Evolutionary conservation across 1,140 invertebrate genomes (phyloP).

Genomic region (Semibalanus balanoides): DNA sequence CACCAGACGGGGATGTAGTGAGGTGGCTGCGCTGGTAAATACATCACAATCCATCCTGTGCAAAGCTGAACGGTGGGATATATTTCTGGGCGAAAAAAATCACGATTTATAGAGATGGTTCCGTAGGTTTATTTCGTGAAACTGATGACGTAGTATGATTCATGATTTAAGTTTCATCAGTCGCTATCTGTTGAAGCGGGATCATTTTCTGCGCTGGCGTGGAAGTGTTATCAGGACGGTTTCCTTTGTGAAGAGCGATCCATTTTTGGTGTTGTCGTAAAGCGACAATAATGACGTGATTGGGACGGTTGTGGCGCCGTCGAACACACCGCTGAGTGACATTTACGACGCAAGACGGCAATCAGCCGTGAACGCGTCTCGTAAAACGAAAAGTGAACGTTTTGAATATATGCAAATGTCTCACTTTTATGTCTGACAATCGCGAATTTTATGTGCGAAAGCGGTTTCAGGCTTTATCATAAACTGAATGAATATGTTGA

Average conservation of each 20-base stretch:
- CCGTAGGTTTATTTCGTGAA: too few species aligned
- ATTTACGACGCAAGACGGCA: background rate
- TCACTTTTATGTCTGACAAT: constrained; percentile 2
- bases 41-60: too few species aligned
- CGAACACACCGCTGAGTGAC: background rate
- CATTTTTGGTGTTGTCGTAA: background rate
- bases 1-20: too few species aligned
- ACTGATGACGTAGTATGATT: too few species aligned
- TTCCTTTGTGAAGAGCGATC: background rate
- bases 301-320: background rate
- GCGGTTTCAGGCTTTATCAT: background rate
- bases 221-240: background rate
- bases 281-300: background rate
- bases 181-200: too few species aligned
- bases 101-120: too few species aligned
- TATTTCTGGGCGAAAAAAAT: too few species aligned
- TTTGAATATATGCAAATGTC: constrained; percentile 2
- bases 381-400: background rate
- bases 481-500: constrained; percentile 2
- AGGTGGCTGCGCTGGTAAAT: too few species aligned
- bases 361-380: background rate
- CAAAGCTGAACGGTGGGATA: too few species aligned
- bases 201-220: too few species aligned
- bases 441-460: background rate
- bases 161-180: too few species aligned